These are phyloP conservation scores for Mimachlamys varia DNA, from an alignment of 2,888 invertebrate species.

Conservation along the genomic window DNA sequence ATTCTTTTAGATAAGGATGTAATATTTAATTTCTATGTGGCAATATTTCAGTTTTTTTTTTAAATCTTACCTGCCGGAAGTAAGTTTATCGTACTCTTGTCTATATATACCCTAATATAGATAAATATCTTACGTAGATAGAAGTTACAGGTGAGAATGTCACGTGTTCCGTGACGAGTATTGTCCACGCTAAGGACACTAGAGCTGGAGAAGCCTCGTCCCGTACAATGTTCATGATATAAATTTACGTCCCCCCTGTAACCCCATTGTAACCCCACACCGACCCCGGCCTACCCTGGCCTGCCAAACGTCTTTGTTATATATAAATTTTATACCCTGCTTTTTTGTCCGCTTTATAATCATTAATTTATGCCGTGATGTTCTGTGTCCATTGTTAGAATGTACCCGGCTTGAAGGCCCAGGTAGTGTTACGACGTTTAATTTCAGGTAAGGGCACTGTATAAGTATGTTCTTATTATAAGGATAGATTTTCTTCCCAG, in stretches of 20 bases:
- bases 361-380: neutral
- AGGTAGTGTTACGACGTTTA: neutral
- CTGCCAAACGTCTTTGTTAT: neutral
- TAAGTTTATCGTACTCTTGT: neutral
- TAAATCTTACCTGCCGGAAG: neutral
- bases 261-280: slow-evolving; percentile 18
- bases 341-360: slow-evolving; percentile 13
- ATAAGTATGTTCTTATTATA: neutral
- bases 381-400: neutral
- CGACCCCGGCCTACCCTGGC: neutral
- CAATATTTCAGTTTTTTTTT: neutral
- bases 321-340: neutral
- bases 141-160: slow-evolving; percentile 1
- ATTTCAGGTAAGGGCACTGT: neutral
- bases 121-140: neutral
- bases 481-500: neutral
- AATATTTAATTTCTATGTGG: neutral
- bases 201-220: neutral
- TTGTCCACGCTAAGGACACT: neutral
- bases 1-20: neutral
- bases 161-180: neutral
- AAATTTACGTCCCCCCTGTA: neutral
- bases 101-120: neutral
- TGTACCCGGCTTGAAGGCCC: neutral
- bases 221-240: neutral